Base-by-base conservation (phyloP, 2,888 invertebrate genomes). In the Listrodromus nycthemerus region DNA sequence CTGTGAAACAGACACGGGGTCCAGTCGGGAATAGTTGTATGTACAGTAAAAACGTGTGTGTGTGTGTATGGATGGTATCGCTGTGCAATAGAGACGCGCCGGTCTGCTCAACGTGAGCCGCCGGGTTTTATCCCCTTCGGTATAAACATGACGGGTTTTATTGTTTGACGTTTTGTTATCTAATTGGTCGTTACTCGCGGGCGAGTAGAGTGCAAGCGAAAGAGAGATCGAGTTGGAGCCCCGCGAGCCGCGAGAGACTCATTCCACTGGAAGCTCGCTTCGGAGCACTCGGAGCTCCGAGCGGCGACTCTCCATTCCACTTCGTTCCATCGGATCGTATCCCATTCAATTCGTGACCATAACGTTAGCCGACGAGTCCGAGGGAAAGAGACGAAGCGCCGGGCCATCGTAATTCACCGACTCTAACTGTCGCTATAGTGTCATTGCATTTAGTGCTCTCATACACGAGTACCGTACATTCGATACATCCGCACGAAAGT, bases 121-220 rank as follows among this genome's bases (percentile, higher is more conserved):
- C 86, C 85, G 85, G 87, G 87, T 89, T 90, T 91, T 91, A 90
- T 90, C 89, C 89, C 90, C 89, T 86, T 89, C 86, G 87, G 88
- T 89, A 90, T 91, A 91, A 90, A 91, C 89, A 91, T 90, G 90
- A 89, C 88, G 89, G 89, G 88, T 90, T 91, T 91, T 91, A 91
- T 90, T 90, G 91, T 91, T 91, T 91, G 91, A 91, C 90, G 90
- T 91, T 91, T 90, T 90, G 91, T 91, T 91, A 91, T 91, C 91
- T 91, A 91, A 91, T 91, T 91, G 91, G 89, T 90, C 87, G 87
- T 87, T 86, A 87, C 86, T 85, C 86, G 73, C 81, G 76, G 74
- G 74, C 73, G 13, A 16, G 80, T 21, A 37, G 48, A 50, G 61
- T 21, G 83, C 69, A 80, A 70, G 27, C 27, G 27, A 16, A 4